Conservation (phyloP, 2,888 invertebrate genomes). For the Eilema caniola region DNA sequence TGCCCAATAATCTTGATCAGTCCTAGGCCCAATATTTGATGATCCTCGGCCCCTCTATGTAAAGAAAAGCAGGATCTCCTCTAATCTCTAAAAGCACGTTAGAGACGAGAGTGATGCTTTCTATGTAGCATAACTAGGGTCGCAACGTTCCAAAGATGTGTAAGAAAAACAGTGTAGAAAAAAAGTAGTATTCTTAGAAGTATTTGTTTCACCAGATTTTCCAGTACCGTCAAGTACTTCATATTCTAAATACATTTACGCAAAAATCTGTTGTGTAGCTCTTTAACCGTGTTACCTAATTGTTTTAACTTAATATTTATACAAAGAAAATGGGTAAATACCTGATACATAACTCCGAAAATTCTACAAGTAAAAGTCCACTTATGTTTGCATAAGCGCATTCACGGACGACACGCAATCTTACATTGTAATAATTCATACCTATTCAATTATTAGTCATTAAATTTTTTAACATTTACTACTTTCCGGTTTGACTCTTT, state of each 20-base stretch:
- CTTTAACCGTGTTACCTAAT: neutral
- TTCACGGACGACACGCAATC: conserved; percentile 44
- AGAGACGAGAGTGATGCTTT: too few relatives aligned
- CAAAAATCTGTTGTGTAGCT: neutral
- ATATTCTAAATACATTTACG: neutral
- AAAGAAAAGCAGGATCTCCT: too few relatives aligned
- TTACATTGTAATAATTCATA: conserved; percentile 45
- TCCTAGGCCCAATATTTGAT: too few relatives aligned
- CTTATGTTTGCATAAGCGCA: conserved; percentile 29
- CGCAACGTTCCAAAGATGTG: too few relatives aligned
- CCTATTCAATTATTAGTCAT: conserved; percentile 37
- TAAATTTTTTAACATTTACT: conserved; percentile 23
- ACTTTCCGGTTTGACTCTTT: conserved; percentile 35
- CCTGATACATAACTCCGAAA: conserved; percentile 12
- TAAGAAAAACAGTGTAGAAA: too few relatives aligned
- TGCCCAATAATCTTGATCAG: too few relatives aligned
- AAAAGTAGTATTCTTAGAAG: too few relatives aligned
- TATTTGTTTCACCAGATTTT: neutral
- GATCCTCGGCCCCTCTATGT: too few relatives aligned
- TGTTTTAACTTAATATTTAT: neutral
- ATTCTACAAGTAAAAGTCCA: conserved; percentile 20
- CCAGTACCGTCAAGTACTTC: too few relatives aligned
- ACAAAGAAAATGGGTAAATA: conserved; percentile 4
- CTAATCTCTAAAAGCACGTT: too few relatives aligned
- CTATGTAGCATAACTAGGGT: too few relatives aligned